phyloP scores from a whole-genome alignment of 1,140 invertebrate species.

The Lethocerus indicus region DNA sequence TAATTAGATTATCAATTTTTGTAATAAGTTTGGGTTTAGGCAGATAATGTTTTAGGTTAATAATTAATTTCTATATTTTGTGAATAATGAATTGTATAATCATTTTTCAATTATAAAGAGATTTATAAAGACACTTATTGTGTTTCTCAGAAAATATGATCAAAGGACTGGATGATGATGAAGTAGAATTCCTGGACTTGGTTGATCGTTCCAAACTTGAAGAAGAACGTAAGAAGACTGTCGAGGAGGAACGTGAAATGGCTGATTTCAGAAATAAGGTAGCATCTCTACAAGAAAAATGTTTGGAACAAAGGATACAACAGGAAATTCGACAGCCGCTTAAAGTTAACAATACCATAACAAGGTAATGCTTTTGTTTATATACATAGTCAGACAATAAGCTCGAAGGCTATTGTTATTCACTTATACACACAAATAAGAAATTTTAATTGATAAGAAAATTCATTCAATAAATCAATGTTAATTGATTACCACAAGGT shows the following conservation, averaged over 20 bases:
- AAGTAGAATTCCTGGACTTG: conserved; percentile 80
- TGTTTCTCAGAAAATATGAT: conserved; percentile 74
- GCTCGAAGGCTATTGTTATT: too few species aligned
- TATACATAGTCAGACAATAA: too few species aligned
- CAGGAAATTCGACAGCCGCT: conserved; percentile 30
- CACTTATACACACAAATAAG: too few species aligned
- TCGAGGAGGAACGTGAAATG: conserved; percentile 66
- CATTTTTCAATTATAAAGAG: conserved; percentile 42
- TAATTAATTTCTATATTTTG: too few species aligned
- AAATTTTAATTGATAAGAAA: too few species aligned
- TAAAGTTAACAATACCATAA: conserved; percentile 23
- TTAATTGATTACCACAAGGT: too few species aligned
- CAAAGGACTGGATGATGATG: conserved; percentile 85
- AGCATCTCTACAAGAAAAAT: conserved; percentile 57
- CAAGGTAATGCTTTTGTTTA: conserved; percentile 27
- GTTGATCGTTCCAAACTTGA: conserved; percentile 73
- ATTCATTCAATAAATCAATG: too few species aligned
- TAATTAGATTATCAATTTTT: too few species aligned
- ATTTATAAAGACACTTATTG: conserved; percentile 47
- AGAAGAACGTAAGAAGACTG: conserved; percentile 57
- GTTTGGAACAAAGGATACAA: conserved; percentile 42
- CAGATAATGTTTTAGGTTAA: too few species aligned
- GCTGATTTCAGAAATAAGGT: conserved; percentile 64
- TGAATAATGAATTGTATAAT: too few species aligned
- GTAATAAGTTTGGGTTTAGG: too few species aligned